Evolutionary conservation across 2,113 vertebrate species (phyloP), one percentile per base, ranked within the genome.

Genomic region (Rhagologus leucostigma): DNA sequence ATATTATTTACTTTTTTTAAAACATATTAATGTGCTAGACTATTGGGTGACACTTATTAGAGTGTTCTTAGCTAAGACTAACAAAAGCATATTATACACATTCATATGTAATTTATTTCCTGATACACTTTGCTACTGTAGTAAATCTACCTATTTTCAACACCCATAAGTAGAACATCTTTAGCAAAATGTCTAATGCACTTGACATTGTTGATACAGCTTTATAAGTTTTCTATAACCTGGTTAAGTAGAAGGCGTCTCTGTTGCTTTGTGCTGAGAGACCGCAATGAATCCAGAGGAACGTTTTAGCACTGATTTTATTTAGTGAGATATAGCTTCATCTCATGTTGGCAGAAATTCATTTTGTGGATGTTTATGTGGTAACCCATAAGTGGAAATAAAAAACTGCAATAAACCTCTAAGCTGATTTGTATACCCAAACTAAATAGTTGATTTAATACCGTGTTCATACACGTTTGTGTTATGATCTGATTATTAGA

Each of bases 121-220:
- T 73, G 32, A 76, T 76, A n/a, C 57, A 29, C 44, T 56, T 69
- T 60, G 27, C 33, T 89, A 22, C 30, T 76, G 9, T 87, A 84
- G 29, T 70, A 77, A 67, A 93, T 90, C 26, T 60, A 63, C 52
- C 92, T 90, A 52, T 75, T 92, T 85, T 79, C 84, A 91, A 67
- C 65, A 81, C 3, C 87, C 86, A 55, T 69, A 90, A 57, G 30
- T 81, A 74, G 63, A 88, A 30, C 5, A 60, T 74, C 63, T 96
- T 92, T 91, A 96, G 85, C 85, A 92, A 95, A 82, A 90, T 91
- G 46, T 89, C 63, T 89, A 78, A 78, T 79, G n/a, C 19, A 84
- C 70, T 95, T 92, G 32, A 30, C 23, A 62, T 65, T 81, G 59
- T 76, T 90, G 47, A 65, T 49, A n/a, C 5, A 1, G 21, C 3